phyloP scores from a whole-genome alignment of 2,113 vertebrate species.

The Scytalopus superciliaris region DNA sequence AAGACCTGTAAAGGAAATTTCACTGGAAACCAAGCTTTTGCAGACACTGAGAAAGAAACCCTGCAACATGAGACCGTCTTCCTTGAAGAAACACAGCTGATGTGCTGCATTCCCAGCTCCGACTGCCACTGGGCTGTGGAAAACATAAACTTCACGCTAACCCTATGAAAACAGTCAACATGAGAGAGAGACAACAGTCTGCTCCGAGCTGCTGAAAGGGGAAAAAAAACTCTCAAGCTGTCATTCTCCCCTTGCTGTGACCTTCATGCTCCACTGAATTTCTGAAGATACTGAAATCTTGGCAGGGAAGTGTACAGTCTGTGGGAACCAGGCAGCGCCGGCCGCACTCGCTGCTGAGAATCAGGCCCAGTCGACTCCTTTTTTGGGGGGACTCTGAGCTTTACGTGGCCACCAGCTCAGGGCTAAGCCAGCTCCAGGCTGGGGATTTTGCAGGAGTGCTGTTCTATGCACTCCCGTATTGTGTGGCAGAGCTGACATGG shows the following conservation, averaged over 20 bases:
- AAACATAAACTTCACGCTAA: slow-evolving; percentile 62
- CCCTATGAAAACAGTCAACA: slow-evolving; percentile 64
- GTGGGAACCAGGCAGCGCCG: slow-evolving; percentile 68
- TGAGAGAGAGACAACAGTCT: slow-evolving; percentile 45
- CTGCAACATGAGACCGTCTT: slow-evolving; percentile 15
- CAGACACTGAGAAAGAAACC: slow-evolving; percentile 16
- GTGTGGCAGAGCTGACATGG: accelerated
- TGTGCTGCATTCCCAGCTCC: slow-evolving; percentile 35
- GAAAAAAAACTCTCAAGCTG: slow-evolving; percentile 51
- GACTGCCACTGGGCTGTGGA: slow-evolving; percentile 45
- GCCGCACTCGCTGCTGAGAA: slow-evolving; percentile 15
- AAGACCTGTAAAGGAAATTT: slow-evolving; percentile 30
- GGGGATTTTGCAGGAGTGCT: neutral
- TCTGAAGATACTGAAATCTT: slow-evolving; percentile 76
- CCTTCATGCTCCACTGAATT: slow-evolving; percentile 72
- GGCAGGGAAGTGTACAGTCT: slow-evolving; percentile 73
- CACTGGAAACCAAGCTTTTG: slow-evolving; percentile 21
- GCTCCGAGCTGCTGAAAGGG: slow-evolving; percentile 40
- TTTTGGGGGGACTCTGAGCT: neutral
- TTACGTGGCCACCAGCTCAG: neutral
- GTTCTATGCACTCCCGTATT: accelerated
- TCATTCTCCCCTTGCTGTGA: slow-evolving; percentile 70
- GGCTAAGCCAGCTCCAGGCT: neutral
- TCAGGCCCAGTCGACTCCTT: neutral
- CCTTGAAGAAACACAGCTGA: slow-evolving; percentile 62